phyloP scores from a whole-genome alignment of 2,113 vertebrate species.

The Serilophus lunatus region DNA sequence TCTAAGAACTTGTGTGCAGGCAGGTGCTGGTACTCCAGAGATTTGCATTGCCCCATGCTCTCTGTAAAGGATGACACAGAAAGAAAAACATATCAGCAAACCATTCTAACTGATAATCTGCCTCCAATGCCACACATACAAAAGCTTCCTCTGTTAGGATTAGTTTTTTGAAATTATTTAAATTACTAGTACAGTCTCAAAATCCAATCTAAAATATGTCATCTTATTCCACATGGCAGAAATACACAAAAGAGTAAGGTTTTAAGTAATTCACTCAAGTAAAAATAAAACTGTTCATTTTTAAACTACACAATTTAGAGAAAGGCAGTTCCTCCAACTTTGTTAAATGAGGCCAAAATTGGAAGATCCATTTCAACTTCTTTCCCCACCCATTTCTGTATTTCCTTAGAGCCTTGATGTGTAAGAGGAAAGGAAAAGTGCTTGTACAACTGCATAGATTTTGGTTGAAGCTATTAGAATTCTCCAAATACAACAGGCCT shows the following conservation, averaged over 20 bases:
- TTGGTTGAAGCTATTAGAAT: background rate
- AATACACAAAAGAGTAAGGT: background rate
- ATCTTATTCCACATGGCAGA: background rate
- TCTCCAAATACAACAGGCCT: background rate
- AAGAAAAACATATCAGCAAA: background rate
- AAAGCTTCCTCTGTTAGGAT: background rate
- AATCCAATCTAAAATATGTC: background rate
- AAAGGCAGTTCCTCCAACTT: background rate
- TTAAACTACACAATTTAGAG: background rate
- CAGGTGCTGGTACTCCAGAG: slow-evolving; percentile 87
- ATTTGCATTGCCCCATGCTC: slow-evolving; percentile 76
- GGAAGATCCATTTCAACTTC: background rate
- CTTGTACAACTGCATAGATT: background rate
- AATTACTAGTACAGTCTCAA: background rate
- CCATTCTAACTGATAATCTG: background rate
- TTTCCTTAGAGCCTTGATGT: background rate
- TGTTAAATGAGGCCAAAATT: background rate
- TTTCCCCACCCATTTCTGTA: background rate
- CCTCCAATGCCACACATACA: background rate
- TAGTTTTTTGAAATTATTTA: background rate
- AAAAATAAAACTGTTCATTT: background rate
- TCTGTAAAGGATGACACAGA: slow-evolving; percentile 67
- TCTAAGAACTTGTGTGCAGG: slow-evolving; percentile 87
- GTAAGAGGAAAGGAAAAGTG: background rate
- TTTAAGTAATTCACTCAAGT: background rate